These are phyloP conservation scores for Eupelmus urozonus DNA, from an alignment of 2,888 invertebrate species.

Conservation along the genomic window DNA sequence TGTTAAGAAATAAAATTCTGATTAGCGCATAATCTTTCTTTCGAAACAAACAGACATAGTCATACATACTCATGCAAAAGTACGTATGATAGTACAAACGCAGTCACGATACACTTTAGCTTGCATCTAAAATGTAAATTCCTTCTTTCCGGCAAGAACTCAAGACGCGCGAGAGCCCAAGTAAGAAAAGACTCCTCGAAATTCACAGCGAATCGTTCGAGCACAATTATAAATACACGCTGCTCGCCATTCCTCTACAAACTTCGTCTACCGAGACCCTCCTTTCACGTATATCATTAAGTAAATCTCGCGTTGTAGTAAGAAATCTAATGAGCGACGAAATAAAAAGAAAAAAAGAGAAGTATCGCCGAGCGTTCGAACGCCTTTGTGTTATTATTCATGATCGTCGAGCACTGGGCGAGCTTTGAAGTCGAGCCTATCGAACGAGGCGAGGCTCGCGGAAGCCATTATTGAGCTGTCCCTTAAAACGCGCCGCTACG, in stretches of 20 bases:
- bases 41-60: slow-evolving; percentile 24
- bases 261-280: background rate
- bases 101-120: slow-evolving; percentile 15
- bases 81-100: slow-evolving; percentile 30
- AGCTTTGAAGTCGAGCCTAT: slow-evolving; percentile 47
- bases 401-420: slow-evolving; percentile 37
- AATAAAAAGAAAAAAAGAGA: slow-evolving; percentile 23
- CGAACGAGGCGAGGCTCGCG: slow-evolving; percentile 55
- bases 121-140: background rate
- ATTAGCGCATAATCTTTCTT: background rate
- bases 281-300: slow-evolving; percentile 34
- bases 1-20: background rate
- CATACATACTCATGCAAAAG: slow-evolving; percentile 15
- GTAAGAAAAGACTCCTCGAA: slow-evolving; percentile 10
- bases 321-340: slow-evolving; percentile 29
- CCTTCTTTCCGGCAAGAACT: slow-evolving; percentile 19
- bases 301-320: slow-evolving; percentile 48
- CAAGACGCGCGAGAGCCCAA: slow-evolving; percentile 48
- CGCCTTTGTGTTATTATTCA: background rate
- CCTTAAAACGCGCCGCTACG: slow-evolving; percentile 44
- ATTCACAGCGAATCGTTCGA: slow-evolving; percentile 23
- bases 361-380: slow-evolving; percentile 37
- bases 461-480: slow-evolving; percentile 55
- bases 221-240: slow-evolving; percentile 46
- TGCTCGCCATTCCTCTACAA: slow-evolving; percentile 21